Base-by-base conservation (phyloP, 2,888 invertebrate genomes). In the Mycogona germanica region DNA sequence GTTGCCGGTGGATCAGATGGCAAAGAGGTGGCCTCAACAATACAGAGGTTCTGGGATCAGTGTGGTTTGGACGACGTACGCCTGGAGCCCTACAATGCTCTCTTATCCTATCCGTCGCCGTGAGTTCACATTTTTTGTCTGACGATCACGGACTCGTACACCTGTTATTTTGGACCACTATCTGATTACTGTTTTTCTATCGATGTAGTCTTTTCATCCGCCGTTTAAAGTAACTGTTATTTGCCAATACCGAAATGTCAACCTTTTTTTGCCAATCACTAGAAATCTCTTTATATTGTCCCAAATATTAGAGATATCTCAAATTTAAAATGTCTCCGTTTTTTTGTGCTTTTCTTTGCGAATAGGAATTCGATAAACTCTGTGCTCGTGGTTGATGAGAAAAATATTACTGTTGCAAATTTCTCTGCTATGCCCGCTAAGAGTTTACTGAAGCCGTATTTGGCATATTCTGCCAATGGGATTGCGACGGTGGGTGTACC, bases 81-180 rank as follows among this genome's bases (percentile, higher is more conserved):
- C 14, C 35, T 30, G 25, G 38, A 50, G 28, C 46, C 35, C 19
- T 57, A 55, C 42, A 38, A 41, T 19, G 55, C 51, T 1, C 51
- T 55, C 7, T 46, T 57, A 26, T 57, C 57, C 4, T 57, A 41
- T 51, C 57, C 57, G 23, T 47, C 53, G 26, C 28, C 19, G 56
- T 56, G 49, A 21, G 53, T 38, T 19, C 9, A 25, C 21, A 28
- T 51, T 21, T 30, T 29, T 51, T n/a, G n/a, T n/a, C n/a, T 32
- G 25, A 46, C 9, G 32, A 25, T 23, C 29, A 37, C 29, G 46
- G 46, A 21, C 17, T 19, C 21, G 52, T 42, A 17, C 44, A 35
- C 2, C 26, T 52, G 45, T 25, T 52, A 44, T 17, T 42, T 25
- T 19, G 3, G 40, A 19, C 3, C 7, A 5, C 21, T 38, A 7